Conservation (phyloP, 2,113 vertebrate genomes). For the Xiphophorus maculatus region DNA sequence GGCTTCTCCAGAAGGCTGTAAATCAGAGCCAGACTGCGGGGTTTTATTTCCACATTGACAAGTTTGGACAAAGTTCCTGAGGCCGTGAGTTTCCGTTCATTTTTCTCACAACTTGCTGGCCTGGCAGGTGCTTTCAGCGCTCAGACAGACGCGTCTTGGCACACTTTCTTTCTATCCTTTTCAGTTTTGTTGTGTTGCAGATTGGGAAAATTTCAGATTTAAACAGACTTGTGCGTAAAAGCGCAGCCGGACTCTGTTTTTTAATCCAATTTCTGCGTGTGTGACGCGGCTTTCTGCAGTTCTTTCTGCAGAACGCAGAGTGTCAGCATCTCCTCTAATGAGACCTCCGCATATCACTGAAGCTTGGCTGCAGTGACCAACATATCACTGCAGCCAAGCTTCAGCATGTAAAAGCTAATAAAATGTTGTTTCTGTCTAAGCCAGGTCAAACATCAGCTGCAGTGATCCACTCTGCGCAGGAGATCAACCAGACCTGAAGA, state of each 20-base stretch:
- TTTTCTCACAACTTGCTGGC: not conserved
- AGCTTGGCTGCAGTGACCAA: not conserved
- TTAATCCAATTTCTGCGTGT: not conserved
- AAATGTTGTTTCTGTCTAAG: not conserved
- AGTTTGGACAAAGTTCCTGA: not conserved
- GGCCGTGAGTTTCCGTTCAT: not conserved
- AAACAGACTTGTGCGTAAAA: not conserved
- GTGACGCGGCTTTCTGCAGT: not conserved
- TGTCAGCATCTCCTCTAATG: not conserved
- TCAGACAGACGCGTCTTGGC: too few species aligned
- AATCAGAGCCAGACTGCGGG: conserved; percentile 16
- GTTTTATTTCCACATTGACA: not conserved
- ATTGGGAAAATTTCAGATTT: not conserved
- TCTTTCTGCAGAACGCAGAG: not conserved
- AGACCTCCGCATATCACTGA: not conserved
- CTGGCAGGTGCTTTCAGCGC: not conserved
- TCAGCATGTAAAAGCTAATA: not conserved
- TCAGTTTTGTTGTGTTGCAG: not conserved
- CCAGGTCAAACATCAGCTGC: conserved; percentile 54
- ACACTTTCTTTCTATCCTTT: not conserved
- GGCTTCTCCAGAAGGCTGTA: conserved; percentile 32
- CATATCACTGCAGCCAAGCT: not conserved
- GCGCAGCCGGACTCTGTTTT: not conserved
- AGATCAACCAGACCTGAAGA: conserved; percentile 39
- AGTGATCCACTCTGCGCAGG: conserved; percentile 32